phyloP scores from a whole-genome alignment of 2,888 invertebrate genomes.

The Drosophila glabriapex region DNA sequence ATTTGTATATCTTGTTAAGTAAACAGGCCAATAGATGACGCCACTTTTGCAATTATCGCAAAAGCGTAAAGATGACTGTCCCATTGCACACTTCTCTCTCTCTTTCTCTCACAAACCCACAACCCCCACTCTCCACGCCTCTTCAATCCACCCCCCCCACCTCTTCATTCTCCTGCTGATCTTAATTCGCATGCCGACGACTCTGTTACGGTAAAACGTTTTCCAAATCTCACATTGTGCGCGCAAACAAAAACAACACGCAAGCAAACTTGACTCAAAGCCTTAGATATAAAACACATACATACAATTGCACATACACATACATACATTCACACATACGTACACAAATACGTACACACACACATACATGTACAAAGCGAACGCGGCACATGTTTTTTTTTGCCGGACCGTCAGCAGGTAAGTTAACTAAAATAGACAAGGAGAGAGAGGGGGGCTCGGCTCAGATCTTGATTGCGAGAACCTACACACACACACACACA shows the following conservation, averaged over 20 bases:
- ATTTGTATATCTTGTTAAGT: slow-evolving; percentile 3
- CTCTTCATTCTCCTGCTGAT: slow-evolving; percentile 31
- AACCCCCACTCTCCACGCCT: neutral
- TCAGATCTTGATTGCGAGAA: slow-evolving; percentile 56
- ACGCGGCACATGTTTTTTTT: slow-evolving; percentile 22
- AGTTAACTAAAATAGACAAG: neutral
- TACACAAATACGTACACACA: too few species aligned
- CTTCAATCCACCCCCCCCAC: neutral
- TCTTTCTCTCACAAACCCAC: neutral
- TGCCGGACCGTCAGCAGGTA: slow-evolving; percentile 31
- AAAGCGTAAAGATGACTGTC: slow-evolving; percentile 36
- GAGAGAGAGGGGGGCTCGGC: slow-evolving; percentile 5
- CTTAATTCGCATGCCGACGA: slow-evolving; percentile 28
- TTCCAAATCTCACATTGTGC: slow-evolving; percentile 67
- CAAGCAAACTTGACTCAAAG: slow-evolving; percentile 65
- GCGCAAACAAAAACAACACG: slow-evolving; percentile 64
- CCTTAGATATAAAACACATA: slow-evolving; percentile 51
- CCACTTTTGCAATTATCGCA: slow-evolving; percentile 56
- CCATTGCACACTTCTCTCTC: neutral
- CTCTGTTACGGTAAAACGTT: slow-evolving; percentile 65
- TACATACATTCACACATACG: neutral
- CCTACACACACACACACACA: slow-evolving; percentile 18
- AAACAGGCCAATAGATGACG: slow-evolving; percentile 48
- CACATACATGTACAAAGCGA: neutral
- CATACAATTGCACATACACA: slow-evolving; percentile 18